Base-by-base conservation (phyloP, 2,797 vertebrate species). In the Margarornis squamiger region DNA sequence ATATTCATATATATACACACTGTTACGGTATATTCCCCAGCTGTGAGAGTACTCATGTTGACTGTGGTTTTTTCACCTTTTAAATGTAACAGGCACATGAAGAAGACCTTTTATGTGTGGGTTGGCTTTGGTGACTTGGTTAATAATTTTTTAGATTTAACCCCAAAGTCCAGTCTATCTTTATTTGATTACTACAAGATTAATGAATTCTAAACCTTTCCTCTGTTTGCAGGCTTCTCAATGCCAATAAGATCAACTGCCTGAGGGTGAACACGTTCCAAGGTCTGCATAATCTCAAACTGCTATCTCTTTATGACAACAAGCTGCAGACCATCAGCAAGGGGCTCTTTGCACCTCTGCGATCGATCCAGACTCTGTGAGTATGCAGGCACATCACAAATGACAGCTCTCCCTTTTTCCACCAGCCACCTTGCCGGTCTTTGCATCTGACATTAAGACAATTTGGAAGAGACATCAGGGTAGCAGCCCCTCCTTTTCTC, bases 161-260 rank as follows among this genome's bases (percentile, higher is more conserved):
- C 62, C 18, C 34, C 32, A 8, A 76, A 86, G 61, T 32, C 32
- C 36, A 54, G 71, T 66, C 88, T 79, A 6, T 66, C n/a, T 86
- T 71, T 48, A 12, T 63, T 78, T 54, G 57, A 51, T 68, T 55
- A 45, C 61, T 43, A 20, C 70, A 30, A 48, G 61, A 83, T 59
- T 32, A 77, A 54, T 65, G 71, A 62, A 74, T 97, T 94, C 90
- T 80, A 75, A 41, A 65, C 67, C 66, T 96, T 86, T 96, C 82
- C 93, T 97, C 72, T 95, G 54, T 93, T 95, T 96, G 45, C 97
- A 99, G 99, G 93, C 98, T 99, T 91, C 98, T 99, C 97, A 99
- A 99, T 22, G 99, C 99, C 97, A 99, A 99, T 98, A 99, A 99
- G 98, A 99, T 99, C 97, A 99, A 99, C 98, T 99, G 99, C 97